Evolutionary conservation across 2,888 invertebrate genomes (phyloP).

Genomic region (Strigamia maritima): DNA sequence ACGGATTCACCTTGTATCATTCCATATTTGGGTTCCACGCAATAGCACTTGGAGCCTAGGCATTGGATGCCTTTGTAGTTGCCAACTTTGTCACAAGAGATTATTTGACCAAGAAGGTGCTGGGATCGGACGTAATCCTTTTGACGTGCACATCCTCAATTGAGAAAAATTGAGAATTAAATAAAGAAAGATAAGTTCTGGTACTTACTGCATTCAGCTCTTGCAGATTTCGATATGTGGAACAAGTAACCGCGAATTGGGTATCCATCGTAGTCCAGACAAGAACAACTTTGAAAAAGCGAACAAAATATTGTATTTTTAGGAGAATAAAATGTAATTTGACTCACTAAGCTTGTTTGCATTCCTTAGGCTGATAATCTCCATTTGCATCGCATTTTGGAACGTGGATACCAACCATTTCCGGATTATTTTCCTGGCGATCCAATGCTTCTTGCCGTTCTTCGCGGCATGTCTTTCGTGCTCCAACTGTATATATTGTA

Average conservation of each 20-base stretch:
- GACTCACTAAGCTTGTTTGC: constrained; percentile 1
- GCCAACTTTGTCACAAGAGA: no score
- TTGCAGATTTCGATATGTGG: background rate
- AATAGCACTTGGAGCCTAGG: no score
- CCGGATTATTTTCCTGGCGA: background rate
- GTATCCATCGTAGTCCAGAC: background rate
- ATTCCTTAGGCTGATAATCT: background rate
- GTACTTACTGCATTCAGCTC: constrained; percentile 5
- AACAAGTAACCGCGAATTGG: background rate
- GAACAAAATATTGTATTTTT: background rate
- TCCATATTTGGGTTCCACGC: no score
- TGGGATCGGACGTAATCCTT: no score
- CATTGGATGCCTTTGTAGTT: no score
- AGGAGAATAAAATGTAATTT: background rate
- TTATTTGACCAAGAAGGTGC: no score
- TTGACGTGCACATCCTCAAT: no score
- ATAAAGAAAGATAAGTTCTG: background rate
- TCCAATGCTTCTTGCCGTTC: background rate
- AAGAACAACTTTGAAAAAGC: background rate
- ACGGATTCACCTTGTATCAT: no score
- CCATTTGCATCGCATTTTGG: constrained; percentile 29
- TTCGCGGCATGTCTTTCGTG: background rate
- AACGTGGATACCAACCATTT: background rate
- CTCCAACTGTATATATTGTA: no score
- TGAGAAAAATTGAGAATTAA: no score